Evolutionary conservation across 1,140 invertebrate species (phyloP).

Genomic region (Diploscapter pachys): DNA sequence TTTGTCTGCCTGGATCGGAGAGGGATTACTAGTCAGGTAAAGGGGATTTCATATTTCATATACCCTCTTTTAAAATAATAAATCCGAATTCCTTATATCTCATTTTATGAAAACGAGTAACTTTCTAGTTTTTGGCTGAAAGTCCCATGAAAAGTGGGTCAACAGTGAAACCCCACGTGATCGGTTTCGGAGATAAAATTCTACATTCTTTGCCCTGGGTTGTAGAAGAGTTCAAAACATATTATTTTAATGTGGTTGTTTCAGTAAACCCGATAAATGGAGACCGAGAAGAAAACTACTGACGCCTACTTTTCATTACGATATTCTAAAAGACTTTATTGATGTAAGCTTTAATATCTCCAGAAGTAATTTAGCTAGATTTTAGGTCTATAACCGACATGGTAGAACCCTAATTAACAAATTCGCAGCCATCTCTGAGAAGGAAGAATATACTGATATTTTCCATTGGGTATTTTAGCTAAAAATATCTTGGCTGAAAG

Average conservation of each 20-base stretch:
- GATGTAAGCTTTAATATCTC: constrained; percentile 45
- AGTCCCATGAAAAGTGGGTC: too few species aligned
- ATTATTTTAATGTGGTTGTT: too few species aligned
- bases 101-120: too few species aligned
- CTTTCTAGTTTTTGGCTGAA: too few species aligned
- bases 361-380: background rate
- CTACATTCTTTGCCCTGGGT: too few species aligned
- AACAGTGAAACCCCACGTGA: too few species aligned
- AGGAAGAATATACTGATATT: constrained; percentile 70
- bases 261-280: constrained; percentile 75
- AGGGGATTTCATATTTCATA: too few species aligned
- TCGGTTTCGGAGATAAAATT: too few species aligned
- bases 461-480: constrained; percentile 62
- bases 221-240: too few species aligned
- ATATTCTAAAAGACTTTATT: constrained; percentile 78
- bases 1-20: constrained; percentile 76
- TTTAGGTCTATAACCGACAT: constrained; percentile 77
- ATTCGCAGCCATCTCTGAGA: constrained; percentile 65
- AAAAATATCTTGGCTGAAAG: background rate
- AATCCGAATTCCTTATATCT: too few species aligned
- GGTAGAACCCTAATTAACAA: constrained; percentile 69
- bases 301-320: constrained; percentile 85
- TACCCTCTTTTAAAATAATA: too few species aligned
- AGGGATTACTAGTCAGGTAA: constrained; percentile 72
- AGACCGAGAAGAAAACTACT: constrained; percentile 75